phyloP scores from a whole-genome alignment of 1,140 invertebrate genomes.

The Calephelis nemesis region DNA sequence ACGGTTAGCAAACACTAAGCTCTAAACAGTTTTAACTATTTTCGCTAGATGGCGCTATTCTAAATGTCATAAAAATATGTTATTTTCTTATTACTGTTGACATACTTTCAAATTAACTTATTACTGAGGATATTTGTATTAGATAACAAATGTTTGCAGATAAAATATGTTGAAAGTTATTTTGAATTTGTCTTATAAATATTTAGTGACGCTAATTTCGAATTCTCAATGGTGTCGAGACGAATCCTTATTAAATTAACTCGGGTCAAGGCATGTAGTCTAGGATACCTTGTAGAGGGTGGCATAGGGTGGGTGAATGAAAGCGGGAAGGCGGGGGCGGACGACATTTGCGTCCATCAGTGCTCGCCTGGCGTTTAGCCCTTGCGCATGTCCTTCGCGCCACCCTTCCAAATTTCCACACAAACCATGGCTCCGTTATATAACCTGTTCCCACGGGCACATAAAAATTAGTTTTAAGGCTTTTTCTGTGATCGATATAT shows the following conservation, averaged over 20 bases:
- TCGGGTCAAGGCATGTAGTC: constrained; percentile 22
- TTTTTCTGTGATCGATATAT: constrained; percentile 74
- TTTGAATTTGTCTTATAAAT: background rate
- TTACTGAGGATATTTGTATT: no score
- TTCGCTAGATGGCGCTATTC: constrained; percentile 46
- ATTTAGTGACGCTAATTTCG: background rate
- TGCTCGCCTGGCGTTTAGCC: constrained; percentile 69
- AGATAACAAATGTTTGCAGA: no score
- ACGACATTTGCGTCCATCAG: constrained; percentile 45
- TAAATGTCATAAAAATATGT: background rate
- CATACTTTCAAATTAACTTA: no score
- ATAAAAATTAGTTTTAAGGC: constrained; percentile 70
- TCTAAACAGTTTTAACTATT: background rate
- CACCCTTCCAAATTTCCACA: constrained; percentile 45
- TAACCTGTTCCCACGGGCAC: constrained; percentile 56
- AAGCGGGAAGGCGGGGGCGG: constrained; percentile 33
- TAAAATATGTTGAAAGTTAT: background rate
- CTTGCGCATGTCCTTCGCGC: constrained; percentile 63
- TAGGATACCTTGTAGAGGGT: constrained; percentile 34
- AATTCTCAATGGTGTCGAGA: background rate
- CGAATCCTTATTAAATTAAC: constrained; percentile 13
- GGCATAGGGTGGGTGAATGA: constrained; percentile 35
- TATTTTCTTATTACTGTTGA: no score
- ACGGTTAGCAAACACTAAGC: background rate
- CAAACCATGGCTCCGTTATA: constrained; percentile 67